These are phyloP conservation scores for Anodontia alba DNA, from an alignment of 2,888 invertebrate genomes.

Conservation along the genomic window DNA sequence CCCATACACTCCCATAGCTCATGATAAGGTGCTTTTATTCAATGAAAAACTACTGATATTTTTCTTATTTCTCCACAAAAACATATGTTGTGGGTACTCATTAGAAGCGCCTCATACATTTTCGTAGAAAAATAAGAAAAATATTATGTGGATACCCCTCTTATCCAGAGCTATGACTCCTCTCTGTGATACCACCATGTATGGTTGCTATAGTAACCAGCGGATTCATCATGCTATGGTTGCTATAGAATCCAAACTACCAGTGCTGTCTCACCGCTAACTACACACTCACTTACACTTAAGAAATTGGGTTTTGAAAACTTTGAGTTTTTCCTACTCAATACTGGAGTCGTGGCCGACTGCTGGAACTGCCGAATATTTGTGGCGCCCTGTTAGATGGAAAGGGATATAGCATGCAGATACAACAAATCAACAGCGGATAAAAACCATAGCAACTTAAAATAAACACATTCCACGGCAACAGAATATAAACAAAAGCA, in stretches of 20 bases:
- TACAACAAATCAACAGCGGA: slow-evolving; percentile 37
- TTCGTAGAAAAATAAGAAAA: too few relatives aligned
- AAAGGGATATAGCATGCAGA: slow-evolving; percentile 67
- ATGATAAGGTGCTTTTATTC: too few relatives aligned
- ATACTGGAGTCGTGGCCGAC: slow-evolving; percentile 78
- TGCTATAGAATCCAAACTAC: slow-evolving; percentile 13
- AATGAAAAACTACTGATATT: too few relatives aligned
- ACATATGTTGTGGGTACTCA: too few relatives aligned
- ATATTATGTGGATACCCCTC: too few relatives aligned
- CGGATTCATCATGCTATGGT: too few relatives aligned
- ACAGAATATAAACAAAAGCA: neutral
- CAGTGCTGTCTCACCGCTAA: slow-evolving; percentile 4
- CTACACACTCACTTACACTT: slow-evolving; percentile 77
- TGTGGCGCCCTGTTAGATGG: slow-evolving; percentile 75
- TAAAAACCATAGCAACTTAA: slow-evolving; percentile 24
- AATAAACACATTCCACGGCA: slow-evolving; percentile 10
- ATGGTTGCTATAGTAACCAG: slow-evolving; percentile 12
- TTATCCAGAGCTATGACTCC: too few relatives aligned
- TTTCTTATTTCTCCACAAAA: too few relatives aligned
- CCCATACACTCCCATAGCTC: too few relatives aligned
- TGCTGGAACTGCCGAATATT: slow-evolving; percentile 75
- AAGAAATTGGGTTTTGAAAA: slow-evolving; percentile 78
- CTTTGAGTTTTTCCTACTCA: slow-evolving; percentile 82
- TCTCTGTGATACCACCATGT: neutral
- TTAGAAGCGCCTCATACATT: too few relatives aligned